phyloP scores from a whole-genome alignment of 2,113 vertebrate species.

The Eidolon helvum region DNA sequence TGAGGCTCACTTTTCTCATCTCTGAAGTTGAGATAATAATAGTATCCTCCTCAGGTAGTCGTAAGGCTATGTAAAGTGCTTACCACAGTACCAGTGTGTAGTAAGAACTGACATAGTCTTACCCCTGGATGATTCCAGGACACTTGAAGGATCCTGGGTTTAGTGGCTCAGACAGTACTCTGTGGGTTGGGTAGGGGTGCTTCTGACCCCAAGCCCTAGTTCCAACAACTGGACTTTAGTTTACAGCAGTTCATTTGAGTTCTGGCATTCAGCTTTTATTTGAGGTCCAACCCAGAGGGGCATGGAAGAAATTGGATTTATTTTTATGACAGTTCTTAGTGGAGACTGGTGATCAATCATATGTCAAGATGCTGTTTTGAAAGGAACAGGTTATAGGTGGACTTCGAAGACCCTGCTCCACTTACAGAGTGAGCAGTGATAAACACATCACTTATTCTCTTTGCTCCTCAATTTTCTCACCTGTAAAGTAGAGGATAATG shows the following conservation, averaged over 20 bases:
- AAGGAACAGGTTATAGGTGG: conserved; percentile 47
- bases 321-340: conserved; percentile 72
- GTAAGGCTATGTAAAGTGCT: not conserved
- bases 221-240: conserved; percentile 47
- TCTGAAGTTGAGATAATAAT: not conserved
- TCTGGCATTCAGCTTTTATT: conserved; percentile 60
- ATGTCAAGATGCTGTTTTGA: conserved; percentile 52
- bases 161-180: not conserved
- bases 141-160: not conserved
- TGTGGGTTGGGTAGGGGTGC: not conserved
- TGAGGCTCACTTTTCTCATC: not conserved
- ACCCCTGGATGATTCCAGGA: not conserved
- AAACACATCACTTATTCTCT: conserved; percentile 31
- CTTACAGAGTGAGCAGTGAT: not conserved
- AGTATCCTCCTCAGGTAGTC: too few species aligned
- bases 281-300: conserved; percentile 55
- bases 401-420: conserved; percentile 36
- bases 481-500: conserved; percentile 18
- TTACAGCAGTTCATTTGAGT: conserved; percentile 24
- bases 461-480: conserved; percentile 41
- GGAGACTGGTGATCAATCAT: conserved; percentile 59
- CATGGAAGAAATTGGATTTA: conserved; percentile 70
- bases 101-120: not conserved
- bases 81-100: not conserved
- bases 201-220: not conserved